Base-by-base conservation (phyloP, 2,888 invertebrate species). In the Macrosiphum euphorbiae region DNA sequence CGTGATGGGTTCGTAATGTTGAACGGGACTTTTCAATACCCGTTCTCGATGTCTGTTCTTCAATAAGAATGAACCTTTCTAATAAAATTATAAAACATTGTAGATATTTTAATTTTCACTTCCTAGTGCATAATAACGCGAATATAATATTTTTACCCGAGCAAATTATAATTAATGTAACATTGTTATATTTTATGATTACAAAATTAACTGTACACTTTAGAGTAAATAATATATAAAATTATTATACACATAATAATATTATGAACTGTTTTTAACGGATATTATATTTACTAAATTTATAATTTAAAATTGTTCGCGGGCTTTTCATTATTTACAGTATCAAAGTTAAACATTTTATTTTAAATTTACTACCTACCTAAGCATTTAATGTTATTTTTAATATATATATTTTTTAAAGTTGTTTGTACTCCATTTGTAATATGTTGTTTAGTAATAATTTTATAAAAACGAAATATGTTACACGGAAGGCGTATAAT, bases 1-100 rank as follows among this genome's bases (percentile, higher is more conserved):
- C 91, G 86, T 92, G 35, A 92, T 28, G 86, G 58, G 87, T 92
- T 47, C 67, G 58, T 58, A 58, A 58, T 26, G 86, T 35, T 86
- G 91, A 61, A 91, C 91, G n/a, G 58, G n/a, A 92, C 86, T 87
- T 87, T 61, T 87, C 92, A 16, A 67, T 92, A 61, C 41, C 24
- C 44, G 58, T 41, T 91, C 58, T 86, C 44, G 16, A 87, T 92
- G 61, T 91, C 35, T 28, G 28, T 58, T 20, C 58, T 58, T 44
- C 58, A 28, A 61, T 20, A 61, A 28, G 16, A 41, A 58, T 13
- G 28, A 90, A 50, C 87, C 87, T 92, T 87, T 92, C 87, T 92
- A 92, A 86, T 85, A 44, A 47, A 86, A 58, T 92, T 88, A 47
- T 58, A 50, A 58, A 61, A 58, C 86, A 92, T 87, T 26, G 61